Conservation (phyloP, 2,113 vertebrate species). For the Phoxinus phoxinus region DNA sequence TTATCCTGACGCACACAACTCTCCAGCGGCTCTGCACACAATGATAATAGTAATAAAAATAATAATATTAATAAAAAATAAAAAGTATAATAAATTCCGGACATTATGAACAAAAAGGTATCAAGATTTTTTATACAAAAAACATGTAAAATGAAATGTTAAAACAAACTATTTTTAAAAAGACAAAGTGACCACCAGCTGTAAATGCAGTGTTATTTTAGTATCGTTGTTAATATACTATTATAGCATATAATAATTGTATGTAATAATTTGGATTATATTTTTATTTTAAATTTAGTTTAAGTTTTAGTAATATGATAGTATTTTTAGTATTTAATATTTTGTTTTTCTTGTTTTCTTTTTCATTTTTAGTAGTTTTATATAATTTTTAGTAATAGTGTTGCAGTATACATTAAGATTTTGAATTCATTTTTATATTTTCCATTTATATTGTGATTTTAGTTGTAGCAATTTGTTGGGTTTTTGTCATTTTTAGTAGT, state of each 20-base stretch:
- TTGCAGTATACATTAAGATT: neutral
- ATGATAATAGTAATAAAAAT: neutral
- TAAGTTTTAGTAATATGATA: neutral
- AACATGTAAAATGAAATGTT: neutral
- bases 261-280: no score
- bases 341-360: neutral
- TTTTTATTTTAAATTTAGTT: neutral
- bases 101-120: neutral
- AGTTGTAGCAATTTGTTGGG: neutral
- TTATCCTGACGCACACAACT: slow-evolving; percentile 65
- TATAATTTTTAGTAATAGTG: neutral
- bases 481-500: neutral
- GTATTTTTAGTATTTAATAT: no score
- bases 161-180: neutral
- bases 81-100: no score
- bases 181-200: neutral
- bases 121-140: no score
- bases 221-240: neutral
- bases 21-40: slow-evolving; percentile 69
- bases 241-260: neutral
- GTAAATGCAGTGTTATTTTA: neutral
- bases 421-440: neutral
- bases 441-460: no score
- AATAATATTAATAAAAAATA: no score
- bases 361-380: no score